Base-by-base conservation (phyloP, 2,797 vertebrate genomes). In the Cossypha niveicapilla region DNA sequence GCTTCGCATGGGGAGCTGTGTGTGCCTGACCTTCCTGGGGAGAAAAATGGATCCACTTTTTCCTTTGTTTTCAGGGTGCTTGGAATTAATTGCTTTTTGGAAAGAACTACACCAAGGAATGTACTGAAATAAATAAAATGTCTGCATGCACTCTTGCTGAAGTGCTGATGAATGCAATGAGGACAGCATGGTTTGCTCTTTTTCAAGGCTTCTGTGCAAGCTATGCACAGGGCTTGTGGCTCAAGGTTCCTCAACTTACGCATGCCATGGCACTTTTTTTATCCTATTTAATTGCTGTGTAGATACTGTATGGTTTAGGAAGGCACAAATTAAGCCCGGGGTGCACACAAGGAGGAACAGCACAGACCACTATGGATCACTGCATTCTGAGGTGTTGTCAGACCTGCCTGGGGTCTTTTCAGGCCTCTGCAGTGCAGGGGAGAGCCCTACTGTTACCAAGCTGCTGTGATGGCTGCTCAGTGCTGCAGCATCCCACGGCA, bases 401-500 rank as follows among this genome's bases (percentile, higher is more conserved):
- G 51, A 77, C 42, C 50, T 45, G 56, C 30, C 63, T 50, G 63
- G 22, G 37, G 21, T 57, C 58, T 56, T 84, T 30, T 54, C 50
- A 41, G 58, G 23, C 48, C 57, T 34, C 28, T 66, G 35, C 27
- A 54, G 48, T 1, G 1, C 37, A 81, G 42, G 18, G 30, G 22
- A 48, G 34, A 75, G 34, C 37, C 54, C 22, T 6, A 0, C 44
- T 32, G 34, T 25, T 41, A 53, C 0, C 1, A 3, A 37, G 37
- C 28, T 56, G 53, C 44, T 41, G 41, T 2, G 0, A 30, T 6
- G 47, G 22, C 53, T 24, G 50, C 35, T 62, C 1, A 0, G 19
- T 2, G 1, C 35, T 32, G 51, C 47, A 58, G 56, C 22, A 14
- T 7, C 10, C 39, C 47, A 7, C 0, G 0, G 18, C 54, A 62